phyloP scores from a whole-genome alignment of 1,140 invertebrate genomes.

The Brachionus paranguensis region DNA sequence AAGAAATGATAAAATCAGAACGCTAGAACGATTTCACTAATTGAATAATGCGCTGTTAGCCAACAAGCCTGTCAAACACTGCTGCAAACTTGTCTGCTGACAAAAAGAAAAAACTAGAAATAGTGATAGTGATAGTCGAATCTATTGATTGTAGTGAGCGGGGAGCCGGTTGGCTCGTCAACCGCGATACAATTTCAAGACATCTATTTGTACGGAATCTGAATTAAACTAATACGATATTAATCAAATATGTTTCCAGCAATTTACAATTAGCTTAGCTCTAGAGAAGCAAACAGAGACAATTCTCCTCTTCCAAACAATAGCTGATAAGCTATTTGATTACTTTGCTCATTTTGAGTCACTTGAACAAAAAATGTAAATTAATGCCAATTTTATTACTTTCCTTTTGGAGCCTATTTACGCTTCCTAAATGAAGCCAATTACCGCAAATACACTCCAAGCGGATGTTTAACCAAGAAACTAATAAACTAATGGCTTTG shows the following conservation, averaged over 20 bases:
- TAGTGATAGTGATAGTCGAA: neutral
- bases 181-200: conserved; percentile 28
- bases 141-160: neutral
- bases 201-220: conserved; percentile 19
- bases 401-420: neutral
- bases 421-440: neutral
- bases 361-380: conserved; percentile 15
- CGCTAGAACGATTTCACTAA: too few relatives aligned
- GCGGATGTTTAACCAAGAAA: conserved; percentile 35
- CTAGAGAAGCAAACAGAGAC: neutral
- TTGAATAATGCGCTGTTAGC: neutral
- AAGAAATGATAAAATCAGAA: neutral
- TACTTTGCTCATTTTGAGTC: neutral
- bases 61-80: neutral
- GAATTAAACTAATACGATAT: conserved; percentile 33
- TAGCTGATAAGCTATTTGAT: conserved; percentile 5
- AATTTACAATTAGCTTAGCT: neutral
- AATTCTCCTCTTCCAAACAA: neutral
- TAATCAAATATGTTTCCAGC: conserved; percentile 23
- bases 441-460: neutral
- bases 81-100: neutral
- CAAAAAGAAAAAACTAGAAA: neutral
- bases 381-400: conserved; percentile 15
- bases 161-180: neutral
- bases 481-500: conserved; percentile 33